Base-by-base conservation (phyloP, 2,797 vertebrate genomes). In the Alosa sapidissima region DNA sequence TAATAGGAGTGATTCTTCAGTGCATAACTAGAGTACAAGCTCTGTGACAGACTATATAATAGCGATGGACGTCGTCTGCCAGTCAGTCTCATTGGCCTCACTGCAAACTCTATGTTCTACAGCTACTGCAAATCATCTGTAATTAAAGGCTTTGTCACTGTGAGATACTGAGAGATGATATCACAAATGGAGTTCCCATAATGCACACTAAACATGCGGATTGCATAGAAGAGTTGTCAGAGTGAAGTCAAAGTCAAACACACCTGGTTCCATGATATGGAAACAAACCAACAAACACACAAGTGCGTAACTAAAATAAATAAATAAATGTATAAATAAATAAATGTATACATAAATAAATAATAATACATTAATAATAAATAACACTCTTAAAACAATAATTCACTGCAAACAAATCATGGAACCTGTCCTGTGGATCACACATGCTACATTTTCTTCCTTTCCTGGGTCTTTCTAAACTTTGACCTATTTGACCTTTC, bases 181-280 rank as follows among this genome's bases (percentile, higher is more conserved):
- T 55, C 19, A 24, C 75, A 68, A 84, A 91, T 88, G 93, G 5
- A 93, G 89, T 91, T 72, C 60, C 89, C 83, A 85, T 92, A 91
- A 94, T 89, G 90, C 91, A 92, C 89, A 90, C 88, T 92, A 89
- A 81, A 92, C 94, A 93, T 94, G 92, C 93, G 86, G 82, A 91
- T 95, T 96, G 94, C 94, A 96, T 96, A 95, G 93, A 92, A 93
- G 90, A 89, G 86, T 78, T 78, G 36, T 78, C 89, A 89, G 84
- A 84, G 47, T 85, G 48, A 88, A 7, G 72, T 78, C 14, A 47
- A 78, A 45, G 36, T 78, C 72, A 78, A 78, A 78, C 41, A 78
- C 72, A 8, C 33, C 68, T 75, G 68, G 84, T 88, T 87, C 84
- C 13, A 51, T 81, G 81, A 86, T 11, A 87, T 82, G 83, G 84